These are phyloP conservation scores for Steinernema carpocapsae DNA, from an alignment of 2,888 invertebrate genomes.

Conservation along the genomic window DNA sequence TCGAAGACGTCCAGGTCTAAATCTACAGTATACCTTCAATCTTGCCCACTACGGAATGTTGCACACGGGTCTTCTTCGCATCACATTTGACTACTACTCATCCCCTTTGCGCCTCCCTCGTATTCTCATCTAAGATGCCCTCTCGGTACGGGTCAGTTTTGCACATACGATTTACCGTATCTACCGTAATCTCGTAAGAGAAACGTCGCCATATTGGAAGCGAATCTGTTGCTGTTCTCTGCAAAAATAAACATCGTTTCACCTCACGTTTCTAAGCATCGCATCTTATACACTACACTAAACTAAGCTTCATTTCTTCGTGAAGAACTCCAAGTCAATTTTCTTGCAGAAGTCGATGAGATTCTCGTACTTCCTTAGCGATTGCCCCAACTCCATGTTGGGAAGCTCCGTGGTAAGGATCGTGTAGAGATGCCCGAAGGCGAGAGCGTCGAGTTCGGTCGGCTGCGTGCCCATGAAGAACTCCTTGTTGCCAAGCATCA, in stretches of 20 bases:
- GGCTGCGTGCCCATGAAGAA: conserved; percentile 79
- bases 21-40: neutral
- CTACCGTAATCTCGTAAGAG: conserved; percentile 2
- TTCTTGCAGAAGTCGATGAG: conserved; percentile 83
- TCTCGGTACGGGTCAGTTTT: conserved; percentile 21
- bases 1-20: conserved; percentile 37
- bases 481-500: conserved; percentile 80
- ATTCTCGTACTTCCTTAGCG: conserved; percentile 79
- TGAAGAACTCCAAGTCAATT: conserved; percentile 75
- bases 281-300: too few relatives aligned
- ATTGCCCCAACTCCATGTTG: conserved; percentile 81
- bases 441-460: conserved; percentile 87
- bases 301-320: conserved; percentile 40
- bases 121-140: conserved; percentile 17
- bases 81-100: neutral
- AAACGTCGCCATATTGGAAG: conserved; percentile 25
- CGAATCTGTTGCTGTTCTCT: conserved; percentile 3
- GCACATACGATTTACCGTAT: conserved; percentile 1
- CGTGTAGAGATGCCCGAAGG: conserved; percentile 95
- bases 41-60: conserved; percentile 25
- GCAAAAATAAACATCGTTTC: conserved; percentile 5
- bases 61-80: conserved; percentile 13
- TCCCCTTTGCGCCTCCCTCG: neutral
- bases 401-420: conserved; percentile 88
- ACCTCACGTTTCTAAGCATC: too few relatives aligned